Evolutionary conservation across 2,113 vertebrate genomes (phyloP).

Genomic region (Oreochromis aureus): DNA sequence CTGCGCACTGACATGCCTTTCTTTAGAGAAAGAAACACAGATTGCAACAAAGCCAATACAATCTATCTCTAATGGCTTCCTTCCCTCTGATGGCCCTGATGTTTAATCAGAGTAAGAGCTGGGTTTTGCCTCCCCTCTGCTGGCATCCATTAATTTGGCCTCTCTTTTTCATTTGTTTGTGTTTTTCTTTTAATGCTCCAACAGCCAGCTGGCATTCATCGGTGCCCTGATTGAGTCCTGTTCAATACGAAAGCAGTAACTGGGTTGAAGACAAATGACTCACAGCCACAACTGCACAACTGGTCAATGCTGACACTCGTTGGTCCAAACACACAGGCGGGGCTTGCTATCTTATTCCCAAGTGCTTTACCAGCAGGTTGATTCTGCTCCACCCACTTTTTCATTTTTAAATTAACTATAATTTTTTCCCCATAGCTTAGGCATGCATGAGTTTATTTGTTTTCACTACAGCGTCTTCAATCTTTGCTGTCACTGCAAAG

Average conservation of each 20-base stretch:
- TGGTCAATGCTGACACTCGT: slow-evolving; percentile 6
- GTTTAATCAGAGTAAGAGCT: slow-evolving; percentile 79
- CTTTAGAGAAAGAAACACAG: slow-evolving; percentile 8
- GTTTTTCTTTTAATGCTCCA: slow-evolving; percentile 46
- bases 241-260: slow-evolving; percentile 59
- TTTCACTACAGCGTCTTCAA: neutral
- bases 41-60: slow-evolving; percentile 57
- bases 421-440: neutral
- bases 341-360: neutral
- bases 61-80: slow-evolving; percentile 71
- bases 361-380: neutral
- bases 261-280: slow-evolving; percentile 53
- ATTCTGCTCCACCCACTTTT: neutral
- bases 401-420: neutral
- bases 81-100: slow-evolving; percentile 56
- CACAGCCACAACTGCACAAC: slow-evolving; percentile 19
- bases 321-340: neutral
- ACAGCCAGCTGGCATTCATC: slow-evolving; percentile 59
- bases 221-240: slow-evolving; percentile 56
- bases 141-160: slow-evolving; percentile 60
- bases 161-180: slow-evolving; percentile 65
- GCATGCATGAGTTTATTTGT: neutral
- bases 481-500: neutral
- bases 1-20: neutral
- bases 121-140: slow-evolving; percentile 36